Percentiles rank a stretch among this genome's conserved stretches.
These are phyloP conservation scores for Puntigrus tetrazona DNA, from an alignment of 2,113 vertebrate genomes.

Conservation along the genomic window DNA sequence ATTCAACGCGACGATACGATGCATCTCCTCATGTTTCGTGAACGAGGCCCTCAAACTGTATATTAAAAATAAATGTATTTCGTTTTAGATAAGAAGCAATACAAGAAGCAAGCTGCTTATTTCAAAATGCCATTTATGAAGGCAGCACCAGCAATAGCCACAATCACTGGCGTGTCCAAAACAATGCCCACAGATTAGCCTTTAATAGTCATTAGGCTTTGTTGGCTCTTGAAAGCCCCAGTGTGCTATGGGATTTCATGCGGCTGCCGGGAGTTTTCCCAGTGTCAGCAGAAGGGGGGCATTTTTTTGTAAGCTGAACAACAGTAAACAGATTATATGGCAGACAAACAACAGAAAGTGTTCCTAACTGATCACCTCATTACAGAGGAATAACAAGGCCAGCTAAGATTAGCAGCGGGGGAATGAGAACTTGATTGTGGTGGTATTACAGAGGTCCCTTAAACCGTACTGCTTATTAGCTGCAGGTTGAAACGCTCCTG, in stretches of 20 bases:
- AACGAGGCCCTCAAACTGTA: not conserved
- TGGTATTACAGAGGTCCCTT: conserved; percentile 24
- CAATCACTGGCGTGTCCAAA: conserved; percentile 13
- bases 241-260: conserved; percentile 6
- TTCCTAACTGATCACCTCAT: conserved; percentile 36
- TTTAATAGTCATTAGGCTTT: conserved; percentile 27
- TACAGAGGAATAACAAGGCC: conserved; percentile 9
- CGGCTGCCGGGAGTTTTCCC: not conserved
- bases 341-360: conserved; percentile 13
- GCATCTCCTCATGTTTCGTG: not conserved
- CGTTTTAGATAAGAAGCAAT: not conserved
- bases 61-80: not conserved
- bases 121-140: not conserved
- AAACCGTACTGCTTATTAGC: conserved; percentile 10
- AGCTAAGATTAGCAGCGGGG: conserved; percentile 11
- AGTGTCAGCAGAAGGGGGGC: conserved; percentile 15
- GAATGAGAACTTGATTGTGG: conserved; percentile 10
- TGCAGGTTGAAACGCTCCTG: conserved; percentile 22
- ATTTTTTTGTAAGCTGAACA: conserved; percentile 17
- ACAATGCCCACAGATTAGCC: conserved; percentile 21
- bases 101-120: not conserved
- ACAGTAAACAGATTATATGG: conserved; percentile 23
- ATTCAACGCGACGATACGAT: not conserved
- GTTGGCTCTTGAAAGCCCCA: conserved; percentile 9
- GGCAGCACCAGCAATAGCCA: not conserved